A percentile compares a stretch with the other conserved stretches of the same genome.
These are phyloP conservation scores for Meandrusa payeni DNA, from an alignment of 2,888 invertebrate species.

Conservation along the genomic window DNA sequence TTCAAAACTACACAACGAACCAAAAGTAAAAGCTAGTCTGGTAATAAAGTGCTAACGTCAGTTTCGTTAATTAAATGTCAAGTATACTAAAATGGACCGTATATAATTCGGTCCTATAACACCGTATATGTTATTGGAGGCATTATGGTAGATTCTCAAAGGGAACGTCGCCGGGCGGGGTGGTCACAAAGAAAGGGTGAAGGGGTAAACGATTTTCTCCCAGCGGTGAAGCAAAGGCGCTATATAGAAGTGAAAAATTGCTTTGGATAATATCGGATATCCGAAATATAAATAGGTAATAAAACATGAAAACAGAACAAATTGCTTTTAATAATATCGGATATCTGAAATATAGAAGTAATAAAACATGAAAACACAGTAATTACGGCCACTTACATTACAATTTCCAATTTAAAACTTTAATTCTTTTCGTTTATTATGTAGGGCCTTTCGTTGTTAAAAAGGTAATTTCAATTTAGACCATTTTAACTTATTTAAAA, in stretches of 20 bases:
- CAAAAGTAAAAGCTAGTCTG: conserved; percentile 9
- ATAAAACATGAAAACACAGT: background rate
- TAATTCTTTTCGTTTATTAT: too few relatives aligned
- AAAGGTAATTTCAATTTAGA: too few relatives aligned
- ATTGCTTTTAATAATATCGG: too few relatives aligned
- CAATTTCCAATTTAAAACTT: too few relatives aligned
- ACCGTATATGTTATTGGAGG: conserved; percentile 11
- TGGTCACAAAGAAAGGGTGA: background rate
- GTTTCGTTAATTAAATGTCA: conserved; percentile 17
- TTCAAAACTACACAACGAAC: background rate
- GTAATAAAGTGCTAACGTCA: conserved; percentile 8
- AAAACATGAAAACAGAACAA: background rate
- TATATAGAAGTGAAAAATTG: conserved; percentile 8
- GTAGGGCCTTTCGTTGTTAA: too few relatives aligned
- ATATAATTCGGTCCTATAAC: background rate
- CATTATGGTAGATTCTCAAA: conserved; percentile 7
- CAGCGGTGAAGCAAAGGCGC: background rate
- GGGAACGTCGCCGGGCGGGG: background rate
- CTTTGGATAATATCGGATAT: background rate
- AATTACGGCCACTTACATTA: too few relatives aligned
- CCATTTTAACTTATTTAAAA: too few relatives aligned
- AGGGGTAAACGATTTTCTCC: conserved; percentile 6
- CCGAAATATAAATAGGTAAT: conserved; percentile 3
- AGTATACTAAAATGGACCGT: conserved; percentile 8
- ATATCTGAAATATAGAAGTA: background rate